These are phyloP conservation scores for Coluber constrictor DNA, from an alignment of 2,797 vertebrate species.

Conservation along the genomic window DNA sequence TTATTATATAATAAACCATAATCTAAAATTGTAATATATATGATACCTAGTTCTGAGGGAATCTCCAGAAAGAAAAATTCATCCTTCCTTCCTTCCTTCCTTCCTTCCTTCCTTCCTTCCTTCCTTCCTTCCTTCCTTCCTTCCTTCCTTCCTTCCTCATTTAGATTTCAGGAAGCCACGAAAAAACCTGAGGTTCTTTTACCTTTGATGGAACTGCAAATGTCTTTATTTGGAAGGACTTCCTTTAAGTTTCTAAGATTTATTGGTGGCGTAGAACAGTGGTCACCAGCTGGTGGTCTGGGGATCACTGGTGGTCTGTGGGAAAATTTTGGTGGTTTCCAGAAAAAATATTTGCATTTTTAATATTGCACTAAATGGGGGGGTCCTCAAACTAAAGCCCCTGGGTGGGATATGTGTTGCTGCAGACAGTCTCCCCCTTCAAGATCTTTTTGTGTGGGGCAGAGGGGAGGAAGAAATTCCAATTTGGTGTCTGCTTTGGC, in stretches of 20 bases:
- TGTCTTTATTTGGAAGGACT: background rate
- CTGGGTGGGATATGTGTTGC: too few relatives aligned
- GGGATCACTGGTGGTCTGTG: too few relatives aligned
- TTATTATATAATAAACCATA: constrained; percentile 63
- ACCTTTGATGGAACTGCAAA: background rate
- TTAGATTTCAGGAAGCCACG: background rate
- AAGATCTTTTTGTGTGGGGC: too few relatives aligned
- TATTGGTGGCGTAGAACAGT: background rate
- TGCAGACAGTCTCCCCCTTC: too few relatives aligned
- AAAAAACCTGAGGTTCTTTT: background rate
- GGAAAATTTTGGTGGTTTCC: too few relatives aligned
- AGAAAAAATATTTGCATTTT: too few relatives aligned
- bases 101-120: background rate
- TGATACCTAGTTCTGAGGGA: constrained; percentile 45
- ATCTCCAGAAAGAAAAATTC: constrained; percentile 29
- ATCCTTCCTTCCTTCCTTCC: constrained; percentile 13
- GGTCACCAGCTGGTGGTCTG: too few relatives aligned
- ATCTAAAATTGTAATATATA: constrained; percentile 76
- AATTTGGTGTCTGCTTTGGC: too few relatives aligned
- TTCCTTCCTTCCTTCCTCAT: background rate
- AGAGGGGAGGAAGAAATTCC: too few relatives aligned
- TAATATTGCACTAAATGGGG: too few relatives aligned
- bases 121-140: background rate
- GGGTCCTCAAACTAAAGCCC: too few relatives aligned
- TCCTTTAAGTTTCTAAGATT: constrained; percentile 3